These are phyloP conservation scores for Drosophila hamatofila DNA, from an alignment of 2,888 invertebrate species.

Conservation along the genomic window DNA sequence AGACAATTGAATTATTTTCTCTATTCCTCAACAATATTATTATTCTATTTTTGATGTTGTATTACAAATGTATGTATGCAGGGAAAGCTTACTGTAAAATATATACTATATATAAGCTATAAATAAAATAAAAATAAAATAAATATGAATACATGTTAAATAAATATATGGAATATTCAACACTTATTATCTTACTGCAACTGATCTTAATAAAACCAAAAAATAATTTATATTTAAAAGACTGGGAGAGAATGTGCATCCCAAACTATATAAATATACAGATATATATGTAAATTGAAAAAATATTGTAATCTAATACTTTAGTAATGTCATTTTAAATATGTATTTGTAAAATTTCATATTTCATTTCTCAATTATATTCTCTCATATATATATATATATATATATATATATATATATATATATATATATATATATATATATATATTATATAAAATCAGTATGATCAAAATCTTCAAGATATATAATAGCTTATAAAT, in stretches of 20 bases:
- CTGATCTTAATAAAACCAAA: slow-evolving; percentile 5
- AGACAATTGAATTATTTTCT: slow-evolving; percentile 17
- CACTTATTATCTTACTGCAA: slow-evolving; percentile 37
- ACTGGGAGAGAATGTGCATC: slow-evolving; percentile 19
- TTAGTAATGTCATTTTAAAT: slow-evolving; percentile 33
- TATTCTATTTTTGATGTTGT: slow-evolving; percentile 48
- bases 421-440: neutral
- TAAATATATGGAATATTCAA: slow-evolving; percentile 10
- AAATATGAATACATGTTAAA: too few relatives aligned
- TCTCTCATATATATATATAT: neutral
- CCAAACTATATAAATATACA: slow-evolving; percentile 35
- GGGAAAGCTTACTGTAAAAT: slow-evolving; percentile 28
- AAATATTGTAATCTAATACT: slow-evolving; percentile 31
- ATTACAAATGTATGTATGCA: slow-evolving; percentile 5
- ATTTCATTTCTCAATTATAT: slow-evolving; percentile 7
- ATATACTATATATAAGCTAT: slow-evolving; percentile 11
- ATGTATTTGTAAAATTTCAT: slow-evolving; percentile 28
- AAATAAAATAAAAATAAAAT: too few relatives aligned
- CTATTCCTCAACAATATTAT: slow-evolving; percentile 19
- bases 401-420: slow-evolving; percentile 32
- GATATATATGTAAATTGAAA: slow-evolving; percentile 20
- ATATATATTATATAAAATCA: neutral
- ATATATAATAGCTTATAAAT: slow-evolving; percentile 1
- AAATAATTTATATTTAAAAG: slow-evolving; percentile 28
- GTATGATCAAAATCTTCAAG: neutral